Evolutionary conservation across 37 sponge, comb jelly and placozoan species (phyloP).

Genomic region (Halisarca cf. caerulea): DNA sequence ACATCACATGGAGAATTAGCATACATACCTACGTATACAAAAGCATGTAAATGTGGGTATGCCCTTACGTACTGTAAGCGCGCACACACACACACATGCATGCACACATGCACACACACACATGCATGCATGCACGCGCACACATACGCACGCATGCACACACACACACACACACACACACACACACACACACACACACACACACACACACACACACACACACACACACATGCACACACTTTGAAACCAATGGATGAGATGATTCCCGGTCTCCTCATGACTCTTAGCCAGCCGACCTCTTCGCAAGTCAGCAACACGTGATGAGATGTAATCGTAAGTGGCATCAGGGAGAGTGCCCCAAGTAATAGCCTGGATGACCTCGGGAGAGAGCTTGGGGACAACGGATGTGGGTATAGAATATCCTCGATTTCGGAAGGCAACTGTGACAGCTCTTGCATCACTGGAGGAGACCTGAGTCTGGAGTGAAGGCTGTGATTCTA

Average conservation of each 20-base stretch:
- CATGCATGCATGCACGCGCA: neutral
- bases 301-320: constrained; percentile 36
- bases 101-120: neutral
- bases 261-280: constrained; percentile 45
- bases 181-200: neutral
- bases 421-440: neutral
- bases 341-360: neutral
- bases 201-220: constrained; percentile 12
- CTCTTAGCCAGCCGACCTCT: constrained; percentile 62
- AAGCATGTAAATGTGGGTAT: too few relatives aligned
- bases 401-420: neutral
- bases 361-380: constrained; percentile 32
- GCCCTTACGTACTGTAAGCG: too few relatives aligned
- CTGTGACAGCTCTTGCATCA: neutral
- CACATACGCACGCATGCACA: neutral
- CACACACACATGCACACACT: constrained; percentile 27
- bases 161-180: constrained; percentile 12
- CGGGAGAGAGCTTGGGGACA: neutral
- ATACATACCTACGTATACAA: too few relatives aligned
- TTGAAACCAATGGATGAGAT: constrained; percentile 80
- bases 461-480: neutral
- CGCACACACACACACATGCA: neutral
- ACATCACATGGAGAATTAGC: too few relatives aligned
- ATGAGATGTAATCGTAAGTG: constrained; percentile 2
- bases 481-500: neutral